These are phyloP conservation scores for Aplidium turbinatum DNA, from an alignment of 23 tunicate genomes.

Conservation along the genomic window DNA sequence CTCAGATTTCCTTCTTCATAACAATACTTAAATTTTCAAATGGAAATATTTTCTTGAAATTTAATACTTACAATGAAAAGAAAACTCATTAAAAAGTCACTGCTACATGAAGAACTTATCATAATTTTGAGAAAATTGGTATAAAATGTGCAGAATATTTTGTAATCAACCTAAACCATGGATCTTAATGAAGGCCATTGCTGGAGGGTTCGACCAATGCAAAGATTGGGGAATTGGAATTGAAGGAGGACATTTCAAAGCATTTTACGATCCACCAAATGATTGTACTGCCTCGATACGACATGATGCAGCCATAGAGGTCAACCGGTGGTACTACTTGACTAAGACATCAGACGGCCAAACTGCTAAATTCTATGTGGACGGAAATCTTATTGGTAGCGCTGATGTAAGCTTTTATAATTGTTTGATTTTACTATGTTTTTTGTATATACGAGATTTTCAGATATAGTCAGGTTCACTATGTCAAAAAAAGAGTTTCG, in stretches of 20 bases:
- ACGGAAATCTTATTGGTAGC: constrained; percentile 30
- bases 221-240: constrained; percentile 57
- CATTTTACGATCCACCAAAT: constrained; percentile 40
- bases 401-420: too few species aligned
- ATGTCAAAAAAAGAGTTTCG: too few species aligned
- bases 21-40: too few species aligned
- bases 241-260: constrained; percentile 39
- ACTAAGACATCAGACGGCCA: constrained; percentile 38
- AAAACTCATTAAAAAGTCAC: not conserved
- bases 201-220: constrained; percentile 46
- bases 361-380: constrained; percentile 28
- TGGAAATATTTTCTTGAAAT: not conserved
- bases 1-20: too few species aligned
- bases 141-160: too few species aligned
- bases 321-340: constrained; percentile 43
- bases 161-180: too few species aligned
- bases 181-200: constrained; percentile 24
- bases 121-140: too few species aligned
- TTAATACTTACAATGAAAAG: not conserved
- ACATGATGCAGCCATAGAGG: constrained; percentile 4
- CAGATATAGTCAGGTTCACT: too few species aligned
- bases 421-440: too few species aligned
- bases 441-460: too few species aligned
- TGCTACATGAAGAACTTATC: not conserved
- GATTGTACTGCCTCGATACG: constrained; percentile 30